Evolutionary conservation across 2,113 vertebrate genomes (phyloP).

Genomic region (Shinisaurus crocodilurus): DNA sequence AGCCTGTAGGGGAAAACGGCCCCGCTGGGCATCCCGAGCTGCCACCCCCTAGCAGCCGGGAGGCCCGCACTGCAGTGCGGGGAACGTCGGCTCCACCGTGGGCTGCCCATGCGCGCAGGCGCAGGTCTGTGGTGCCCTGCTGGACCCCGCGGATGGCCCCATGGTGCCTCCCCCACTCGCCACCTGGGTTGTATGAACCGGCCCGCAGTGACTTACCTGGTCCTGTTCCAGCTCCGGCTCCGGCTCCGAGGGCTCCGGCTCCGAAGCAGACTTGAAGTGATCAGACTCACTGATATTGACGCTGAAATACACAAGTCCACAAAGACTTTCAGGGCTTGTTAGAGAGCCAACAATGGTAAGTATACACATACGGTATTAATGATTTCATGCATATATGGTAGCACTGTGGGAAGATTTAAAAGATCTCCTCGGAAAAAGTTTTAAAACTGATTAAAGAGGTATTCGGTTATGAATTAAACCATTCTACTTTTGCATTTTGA

Average conservation of each 20-base stretch:
- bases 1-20: no score
- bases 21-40: no score
- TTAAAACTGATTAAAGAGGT: background rate
- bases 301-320: background rate
- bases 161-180: no score
- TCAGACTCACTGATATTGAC: conserved; percentile 10
- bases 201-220: conserved; percentile 12
- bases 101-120: no score
- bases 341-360: background rate
- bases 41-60: no score
- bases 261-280: background rate
- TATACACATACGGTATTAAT: no score
- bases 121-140: no score
- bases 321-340: background rate
- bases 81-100: no score
- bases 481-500: background rate
- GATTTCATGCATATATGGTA: background rate
- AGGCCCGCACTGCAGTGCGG: no score
- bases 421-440: background rate
- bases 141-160: no score
- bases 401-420: background rate
- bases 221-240: background rate
- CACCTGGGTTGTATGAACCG: no score
- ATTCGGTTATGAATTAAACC: background rate
- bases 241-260: background rate